Base-by-base conservation (phyloP, 2,113 vertebrate genomes). In the Pleuronectes platessa region DNA sequence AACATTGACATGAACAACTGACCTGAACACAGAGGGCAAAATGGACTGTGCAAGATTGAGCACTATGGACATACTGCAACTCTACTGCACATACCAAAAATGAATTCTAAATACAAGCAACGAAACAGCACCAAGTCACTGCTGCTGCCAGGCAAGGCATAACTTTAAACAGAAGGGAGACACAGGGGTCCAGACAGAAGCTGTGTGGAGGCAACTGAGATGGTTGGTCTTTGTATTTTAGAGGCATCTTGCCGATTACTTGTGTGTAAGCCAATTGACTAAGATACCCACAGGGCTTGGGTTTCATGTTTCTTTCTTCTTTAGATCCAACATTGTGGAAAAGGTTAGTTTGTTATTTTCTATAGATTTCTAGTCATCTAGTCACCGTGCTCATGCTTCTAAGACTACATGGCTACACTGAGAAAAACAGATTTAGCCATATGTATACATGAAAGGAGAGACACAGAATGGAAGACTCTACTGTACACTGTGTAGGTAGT, bases 101-200 rank as follows among this genome's bases (percentile, higher is more conserved):
- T 78, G 49, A 47, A 83, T 64, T 73, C 49, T 17, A 58, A 79
- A 61, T 76, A 26, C 45, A 67, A 74, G 42, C 49, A 31, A 68
- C 78, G 20, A 70, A 56, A 61, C 21, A 61, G 55, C 51, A 42
- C 49, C 3, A 3, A 74, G 66, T 53, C 23, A 20, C 20, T 62
- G 55, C 20, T 74, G 79, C 77, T 82, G 66, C 71, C 61, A 69
- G 45, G 71, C 78, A 68, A 76, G 62, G 59, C 47, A 68, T 42
- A 61, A 12, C 23, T 24, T 68, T 55, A 75, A 68, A 74, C 70
- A 67, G 56, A 76, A 59, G 18, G n/a, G 23, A 56, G n/a, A 70
- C 71, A 68, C 53, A 37, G 31, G 31, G 51, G 60, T 65, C 67
- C 64, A 51, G 58, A n/a, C 60, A 64, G 58, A 76, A 63, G 42